Base-by-base conservation (phyloP, 2,888 invertebrate genomes). In the Siphlonurus alternatus region DNA sequence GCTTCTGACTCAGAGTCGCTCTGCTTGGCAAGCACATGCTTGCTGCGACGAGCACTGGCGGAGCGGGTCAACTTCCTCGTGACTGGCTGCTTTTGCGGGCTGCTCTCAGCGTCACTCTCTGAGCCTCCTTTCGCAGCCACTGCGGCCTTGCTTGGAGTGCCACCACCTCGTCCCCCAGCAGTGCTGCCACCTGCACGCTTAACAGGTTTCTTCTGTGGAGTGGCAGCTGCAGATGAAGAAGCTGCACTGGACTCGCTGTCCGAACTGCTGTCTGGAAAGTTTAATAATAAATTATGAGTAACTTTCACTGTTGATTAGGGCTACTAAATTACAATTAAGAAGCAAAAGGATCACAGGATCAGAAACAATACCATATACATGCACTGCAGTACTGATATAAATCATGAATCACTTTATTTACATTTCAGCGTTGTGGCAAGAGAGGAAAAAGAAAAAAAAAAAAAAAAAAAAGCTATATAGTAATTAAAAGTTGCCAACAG, bases 31-130 rank as follows among this genome's bases (percentile, higher is more conserved):
- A 63, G 51, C 18, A 63, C 23, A 38, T 72, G 72, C 64, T 71
- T 71, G 65, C 73, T 73, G 54, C 69, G 65, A 15, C 87, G 76
- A 2, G 85, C 84, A 61, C 84, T 86, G 0, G 86, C 77, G 0
- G 87, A 87, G 10, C 88, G 77, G 0, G 88, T 88, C 23, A 84
- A 74, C 71, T 88, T 88, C 22, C 87, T 77, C 0, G 84, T 81
- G 70, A 77, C 77, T 69, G 70, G 73, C 72, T 70, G 71, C 19
- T 64, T 64, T n/a, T 60, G 24, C 3, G 51, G 59, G 22, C 60
- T 60, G n/a, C 60, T 51, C 38, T 18, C 64, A 53, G 60, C 53
- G 23, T 60, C 61, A 23, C 61, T 60, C 23, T 61, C 64, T 2
- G 64, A 64, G 15, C 53, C 64, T 3, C 51, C 63, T 20, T 51